Evolutionary conservation across 2,797 vertebrate species (phyloP).

Genomic region (Pogoniulus pusillus): DNA sequence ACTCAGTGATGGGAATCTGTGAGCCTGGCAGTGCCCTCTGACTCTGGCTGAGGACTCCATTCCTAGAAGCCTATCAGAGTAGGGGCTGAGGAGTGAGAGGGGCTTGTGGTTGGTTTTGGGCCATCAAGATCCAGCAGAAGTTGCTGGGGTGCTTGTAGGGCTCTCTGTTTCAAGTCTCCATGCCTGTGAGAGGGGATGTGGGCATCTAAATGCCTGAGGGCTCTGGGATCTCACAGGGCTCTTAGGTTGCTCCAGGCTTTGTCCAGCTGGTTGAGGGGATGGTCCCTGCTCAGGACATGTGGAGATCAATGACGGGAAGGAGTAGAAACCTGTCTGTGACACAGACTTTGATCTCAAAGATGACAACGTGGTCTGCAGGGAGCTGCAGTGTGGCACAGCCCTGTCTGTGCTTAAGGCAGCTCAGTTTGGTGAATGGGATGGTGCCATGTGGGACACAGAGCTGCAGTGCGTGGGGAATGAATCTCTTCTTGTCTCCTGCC

Average conservation of each 20-base stretch:
- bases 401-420: too few species aligned
- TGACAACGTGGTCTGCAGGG: slow-evolving; percentile 54
- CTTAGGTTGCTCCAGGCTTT: neutral
- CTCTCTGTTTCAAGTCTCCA: too few species aligned
- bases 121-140: too few species aligned
- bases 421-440: too few species aligned
- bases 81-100: neutral
- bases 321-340: slow-evolving; percentile 39
- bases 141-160: too few species aligned
- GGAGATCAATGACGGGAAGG: neutral
- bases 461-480: too few species aligned
- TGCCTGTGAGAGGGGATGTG: too few species aligned
- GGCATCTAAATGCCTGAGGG: too few species aligned
- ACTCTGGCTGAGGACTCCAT: neutral
- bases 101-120: neutral
- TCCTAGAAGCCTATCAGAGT: neutral
- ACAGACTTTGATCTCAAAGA: slow-evolving; percentile 4
- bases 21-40: rapidly evolving
- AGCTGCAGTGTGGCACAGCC: slow-evolving; percentile 42
- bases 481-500: too few species aligned
- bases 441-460: too few species aligned
- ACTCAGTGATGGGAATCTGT: too few species aligned
- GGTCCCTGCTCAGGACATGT: slow-evolving; percentile 9
- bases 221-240: too few species aligned
- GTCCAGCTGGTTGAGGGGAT: neutral